phyloP scores from a whole-genome alignment of 2,113 vertebrate species.

The Microtus ochrogaster region DNA sequence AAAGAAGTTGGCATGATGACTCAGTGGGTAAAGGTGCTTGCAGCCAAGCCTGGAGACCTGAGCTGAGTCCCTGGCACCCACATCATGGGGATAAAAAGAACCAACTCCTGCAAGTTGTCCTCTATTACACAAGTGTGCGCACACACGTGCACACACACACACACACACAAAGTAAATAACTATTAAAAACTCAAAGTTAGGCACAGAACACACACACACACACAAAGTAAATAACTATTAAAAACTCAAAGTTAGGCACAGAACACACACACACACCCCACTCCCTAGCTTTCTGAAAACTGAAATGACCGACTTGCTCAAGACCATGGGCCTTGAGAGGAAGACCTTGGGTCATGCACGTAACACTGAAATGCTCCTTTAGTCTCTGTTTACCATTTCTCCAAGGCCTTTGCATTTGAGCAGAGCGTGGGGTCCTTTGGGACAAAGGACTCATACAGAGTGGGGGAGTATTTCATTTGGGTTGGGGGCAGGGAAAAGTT shows the following conservation, averaged over 20 bases:
- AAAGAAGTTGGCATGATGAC: too few relatives aligned
- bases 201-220: not conserved
- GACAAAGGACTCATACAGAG: constrained; percentile 41
- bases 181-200: not conserved
- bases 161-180: not conserved
- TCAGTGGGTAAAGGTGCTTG: too few relatives aligned
- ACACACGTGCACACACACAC: not conserved
- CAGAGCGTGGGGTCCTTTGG: not conserved
- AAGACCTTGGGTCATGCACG: not conserved
- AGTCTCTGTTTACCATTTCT: not conserved
- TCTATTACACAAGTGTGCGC: not conserved
- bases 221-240: not conserved
- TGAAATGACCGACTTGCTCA: not conserved
- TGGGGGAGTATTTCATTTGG: not conserved
- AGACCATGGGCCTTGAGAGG: not conserved
- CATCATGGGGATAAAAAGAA: not conserved
- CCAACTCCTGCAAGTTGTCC: not conserved
- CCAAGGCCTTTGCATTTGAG: not conserved
- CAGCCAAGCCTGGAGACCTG: not conserved
- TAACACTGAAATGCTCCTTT: not conserved
- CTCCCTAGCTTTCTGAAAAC: not conserved
- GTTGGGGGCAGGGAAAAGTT: not conserved
- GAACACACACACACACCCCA: not conserved
- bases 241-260: not conserved
- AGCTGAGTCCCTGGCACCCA: not conserved